A percentile compares a stretch with the other conserved stretches of the same genome.
phyloP scores from a whole-genome alignment of 1,140 invertebrate genomes.

The Drosophila sp. region DNA sequence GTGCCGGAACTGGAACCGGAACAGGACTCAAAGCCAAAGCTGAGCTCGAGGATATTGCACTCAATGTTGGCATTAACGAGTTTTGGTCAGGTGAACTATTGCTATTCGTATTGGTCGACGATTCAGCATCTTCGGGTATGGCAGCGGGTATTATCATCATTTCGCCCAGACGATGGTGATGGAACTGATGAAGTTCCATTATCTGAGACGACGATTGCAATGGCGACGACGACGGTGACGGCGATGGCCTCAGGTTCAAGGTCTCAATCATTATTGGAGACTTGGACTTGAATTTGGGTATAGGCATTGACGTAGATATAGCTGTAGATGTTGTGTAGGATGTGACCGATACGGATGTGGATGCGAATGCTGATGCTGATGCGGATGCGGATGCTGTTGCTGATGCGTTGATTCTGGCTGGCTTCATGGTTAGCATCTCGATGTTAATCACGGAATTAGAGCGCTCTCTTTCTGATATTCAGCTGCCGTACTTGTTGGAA shows the following conservation, averaged over 20 bases:
- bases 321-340: constrained; percentile 24
- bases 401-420: constrained; percentile 24
- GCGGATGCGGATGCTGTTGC: constrained; percentile 18
- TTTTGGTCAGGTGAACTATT: constrained; percentile 45
- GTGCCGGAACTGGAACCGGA: constrained; percentile 12
- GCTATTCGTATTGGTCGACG: constrained; percentile 44
- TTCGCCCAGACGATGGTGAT: constrained; percentile 21
- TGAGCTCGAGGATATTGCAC: constrained; percentile 24
- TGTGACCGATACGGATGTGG: constrained; percentile 14
- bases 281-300: constrained; percentile 41
- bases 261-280: constrained; percentile 49
- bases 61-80: constrained; percentile 7
- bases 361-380: constrained; percentile 6
- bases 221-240: constrained; percentile 30
- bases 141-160: constrained; percentile 44
- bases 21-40: constrained; percentile 2
- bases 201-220: constrained; percentile 20
- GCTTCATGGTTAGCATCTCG: constrained; percentile 70
- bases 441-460: constrained; percentile 78
- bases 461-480: constrained; percentile 82
- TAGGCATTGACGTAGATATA: constrained; percentile 47
- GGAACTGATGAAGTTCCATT: neutral
- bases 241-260: constrained; percentile 51
- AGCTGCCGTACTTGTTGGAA: constrained; percentile 83
- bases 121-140: constrained; percentile 67